Conservation (phyloP, 2,888 invertebrate species). For the Hipparchia semele region DNA sequence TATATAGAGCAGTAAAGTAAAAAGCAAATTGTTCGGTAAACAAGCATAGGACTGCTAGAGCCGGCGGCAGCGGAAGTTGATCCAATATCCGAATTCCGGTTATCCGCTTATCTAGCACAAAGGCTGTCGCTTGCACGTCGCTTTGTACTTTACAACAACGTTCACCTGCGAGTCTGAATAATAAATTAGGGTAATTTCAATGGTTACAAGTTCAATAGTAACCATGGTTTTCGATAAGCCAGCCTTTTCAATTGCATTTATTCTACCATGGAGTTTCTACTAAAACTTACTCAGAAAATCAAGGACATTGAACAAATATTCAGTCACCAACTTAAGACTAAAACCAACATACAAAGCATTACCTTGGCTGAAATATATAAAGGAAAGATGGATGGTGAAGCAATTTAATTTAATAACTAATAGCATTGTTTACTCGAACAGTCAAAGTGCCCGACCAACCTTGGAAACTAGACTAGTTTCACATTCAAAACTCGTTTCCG, state of each 20-base stretch:
- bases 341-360: too few relatives aligned
- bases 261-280: too few relatives aligned
- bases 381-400: neutral
- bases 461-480: constrained; percentile 66
- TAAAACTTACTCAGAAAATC: too few relatives aligned
- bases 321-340: too few relatives aligned
- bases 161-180: constrained; percentile 19
- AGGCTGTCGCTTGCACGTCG: constrained; percentile 67
- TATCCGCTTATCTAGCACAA: constrained; percentile 68
- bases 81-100: constrained; percentile 70
- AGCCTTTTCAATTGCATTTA: neutral
- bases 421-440: constrained; percentile 53
- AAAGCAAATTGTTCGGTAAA: constrained; percentile 72
- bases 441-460: constrained; percentile 53
- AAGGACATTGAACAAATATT: too few relatives aligned
- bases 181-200: constrained; percentile 3
- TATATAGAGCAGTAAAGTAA: constrained; percentile 38
- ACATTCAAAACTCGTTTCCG: constrained; percentile 56
- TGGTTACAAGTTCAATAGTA: neutral
- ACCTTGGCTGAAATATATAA: too few relatives aligned
- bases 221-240: neutral
- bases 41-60: constrained; percentile 43
- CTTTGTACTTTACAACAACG: constrained; percentile 51
- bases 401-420: constrained; percentile 52
- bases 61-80: constrained; percentile 57